These are phyloP conservation scores for Chrysolina oricalcia DNA, from an alignment of 2,888 invertebrate species.

Conservation along the genomic window DNA sequence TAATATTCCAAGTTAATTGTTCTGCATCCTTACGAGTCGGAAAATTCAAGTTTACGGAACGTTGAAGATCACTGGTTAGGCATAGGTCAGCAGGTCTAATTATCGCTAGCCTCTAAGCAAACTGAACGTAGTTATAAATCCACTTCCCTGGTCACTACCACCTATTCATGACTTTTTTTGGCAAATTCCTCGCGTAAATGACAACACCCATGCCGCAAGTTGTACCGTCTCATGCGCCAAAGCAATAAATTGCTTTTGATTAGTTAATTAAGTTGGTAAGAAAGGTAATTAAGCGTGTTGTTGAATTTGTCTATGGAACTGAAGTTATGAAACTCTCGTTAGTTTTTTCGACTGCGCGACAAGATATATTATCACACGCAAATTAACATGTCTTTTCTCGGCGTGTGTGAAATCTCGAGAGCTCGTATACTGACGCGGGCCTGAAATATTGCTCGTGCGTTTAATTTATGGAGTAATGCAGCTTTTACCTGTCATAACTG, in stretches of 20 bases:
- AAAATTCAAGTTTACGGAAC: too few relatives aligned
- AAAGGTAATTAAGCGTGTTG: background rate
- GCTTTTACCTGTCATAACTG: constrained; percentile 34
- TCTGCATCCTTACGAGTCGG: too few relatives aligned
- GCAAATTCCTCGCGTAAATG: too few relatives aligned
- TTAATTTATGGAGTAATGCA: constrained; percentile 30
- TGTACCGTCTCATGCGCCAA: background rate
- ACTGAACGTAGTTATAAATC: too few relatives aligned
- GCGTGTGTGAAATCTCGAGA: constrained; percentile 59
- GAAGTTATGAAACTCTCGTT: constrained; percentile 16
- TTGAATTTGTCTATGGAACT: constrained; percentile 17
- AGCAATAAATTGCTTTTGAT: constrained; percentile 52
- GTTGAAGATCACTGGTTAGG: too few relatives aligned
- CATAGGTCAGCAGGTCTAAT: too few relatives aligned
- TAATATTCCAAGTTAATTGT: too few relatives aligned
- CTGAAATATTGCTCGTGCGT: constrained; percentile 56
- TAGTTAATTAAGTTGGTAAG: constrained; percentile 50
- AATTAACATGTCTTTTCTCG: constrained; percentile 61
- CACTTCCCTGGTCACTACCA: too few relatives aligned
- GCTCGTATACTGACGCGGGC: constrained; percentile 49
- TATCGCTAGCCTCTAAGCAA: too few relatives aligned
- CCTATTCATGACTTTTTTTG: too few relatives aligned
- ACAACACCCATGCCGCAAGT: too few relatives aligned
- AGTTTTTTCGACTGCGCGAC: constrained; percentile 6
- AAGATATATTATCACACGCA: constrained; percentile 53